Base-by-base conservation (phyloP, 2,888 invertebrate genomes). In the Xanthia togata region DNA sequence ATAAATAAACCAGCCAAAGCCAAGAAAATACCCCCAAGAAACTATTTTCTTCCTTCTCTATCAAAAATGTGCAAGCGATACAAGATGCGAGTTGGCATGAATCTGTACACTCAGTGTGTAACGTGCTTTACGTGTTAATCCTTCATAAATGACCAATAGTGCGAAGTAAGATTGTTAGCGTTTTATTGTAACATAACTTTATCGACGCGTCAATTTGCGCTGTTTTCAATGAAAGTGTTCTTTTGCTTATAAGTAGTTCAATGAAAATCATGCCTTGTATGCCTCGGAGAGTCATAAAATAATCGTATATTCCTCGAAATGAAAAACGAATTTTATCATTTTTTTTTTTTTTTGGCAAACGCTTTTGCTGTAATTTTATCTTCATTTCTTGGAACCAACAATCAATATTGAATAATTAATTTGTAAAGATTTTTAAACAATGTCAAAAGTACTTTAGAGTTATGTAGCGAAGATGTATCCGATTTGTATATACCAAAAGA, bases 61-160 rank as follows among this genome's bases (percentile, higher is more conserved):
- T 78, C 73, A 76, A 73, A 81, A 62, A 75, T 41, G 53, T 70
- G 72, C 77, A 83, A 86, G 79, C 38, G 20, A 38, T 62, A 57
- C 35, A 68, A 62, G 74, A 81, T 64, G 75, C 41, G 64, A 75
- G 76, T 57, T 6, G 50, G 62, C 73, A 76, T 77, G 81, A 73
- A 71, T 81, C 65, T 70, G 55, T 74, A 75, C 64, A 76, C 62
- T 80, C 69, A 31, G 70, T 79, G 74, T 77, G 83, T 71, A 74
- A 73, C 63, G 77, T 78, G 81, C 87, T 86, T 88, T 88, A 84
- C 65, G 60, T 80, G 75, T 81, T 78, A 75, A 76, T 57, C 57
- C 63, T 73, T 64, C 47, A 73, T 78, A 79, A 83, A 85, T 78
- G 81, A 87, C 87, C 89, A 87, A 87, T 83, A 85, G 81, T 83